Conservation (phyloP, 1,140 invertebrate genomes). For the Anastrepha ludens region DNA sequence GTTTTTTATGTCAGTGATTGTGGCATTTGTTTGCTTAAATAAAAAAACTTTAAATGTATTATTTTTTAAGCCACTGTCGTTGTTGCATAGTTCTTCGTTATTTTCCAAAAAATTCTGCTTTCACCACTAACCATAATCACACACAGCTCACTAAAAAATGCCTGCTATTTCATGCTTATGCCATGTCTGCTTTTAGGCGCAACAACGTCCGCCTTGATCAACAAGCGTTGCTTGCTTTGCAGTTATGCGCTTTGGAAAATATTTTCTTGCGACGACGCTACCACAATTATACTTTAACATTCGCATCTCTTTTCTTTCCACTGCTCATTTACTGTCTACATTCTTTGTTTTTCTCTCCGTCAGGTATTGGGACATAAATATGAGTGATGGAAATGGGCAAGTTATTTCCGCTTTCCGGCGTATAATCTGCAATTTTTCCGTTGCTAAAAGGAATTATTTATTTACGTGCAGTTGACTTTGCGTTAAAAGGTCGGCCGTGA, state of each 20-base stretch:
- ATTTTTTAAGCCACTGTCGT: too few species aligned
- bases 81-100: too few species aligned
- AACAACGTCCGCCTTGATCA: background rate
- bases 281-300: background rate
- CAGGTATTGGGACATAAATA: background rate
- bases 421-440: constrained; percentile 66
- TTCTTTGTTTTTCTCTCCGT: background rate
- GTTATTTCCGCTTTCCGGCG: constrained; percentile 62
- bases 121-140: too few species aligned
- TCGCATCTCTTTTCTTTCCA: background rate
- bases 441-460: constrained; percentile 62
- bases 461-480: constrained; percentile 60
- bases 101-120: too few species aligned
- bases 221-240: background rate
- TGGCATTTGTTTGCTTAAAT: too few species aligned
- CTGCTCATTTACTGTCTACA: background rate
- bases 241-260: background rate
- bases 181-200: constrained; percentile 7
- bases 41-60: too few species aligned
- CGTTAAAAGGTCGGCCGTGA: constrained; percentile 45
- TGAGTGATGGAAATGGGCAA: constrained; percentile 54
- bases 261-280: background rate
- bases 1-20: background rate
- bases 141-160: too few species aligned
- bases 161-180: too few species aligned